Evolutionary conservation across 1,140 invertebrate genomes (phyloP).

Genomic region (Caenorhabditis tropicalis): DNA sequence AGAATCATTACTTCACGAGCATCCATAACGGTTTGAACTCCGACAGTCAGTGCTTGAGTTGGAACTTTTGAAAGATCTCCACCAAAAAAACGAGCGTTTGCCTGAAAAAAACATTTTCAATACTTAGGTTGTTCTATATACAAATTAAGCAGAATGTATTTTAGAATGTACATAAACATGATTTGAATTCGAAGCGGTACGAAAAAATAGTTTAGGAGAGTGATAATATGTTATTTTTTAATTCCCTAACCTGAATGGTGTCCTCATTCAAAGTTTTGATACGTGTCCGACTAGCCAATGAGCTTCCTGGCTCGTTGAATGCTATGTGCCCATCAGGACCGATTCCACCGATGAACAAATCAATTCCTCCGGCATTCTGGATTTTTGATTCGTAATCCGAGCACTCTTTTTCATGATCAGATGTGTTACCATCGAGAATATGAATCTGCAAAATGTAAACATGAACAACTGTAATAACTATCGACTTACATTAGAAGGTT

Average conservation of each 20-base stretch:
- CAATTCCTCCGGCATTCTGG: slow-evolving; percentile 86
- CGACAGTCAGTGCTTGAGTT: slow-evolving; percentile 89
- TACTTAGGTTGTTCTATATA: too few relatives aligned
- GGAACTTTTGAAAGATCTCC: slow-evolving; percentile 91
- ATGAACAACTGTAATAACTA: not conserved
- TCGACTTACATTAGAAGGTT: slow-evolving; percentile 76
- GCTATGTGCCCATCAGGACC: slow-evolving; percentile 99
- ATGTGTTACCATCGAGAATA: slow-evolving; percentile 92
- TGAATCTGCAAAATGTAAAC: slow-evolving; percentile 80
- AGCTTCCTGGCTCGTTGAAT: slow-evolving; percentile 94
- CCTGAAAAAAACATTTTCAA: slow-evolving; percentile 72
- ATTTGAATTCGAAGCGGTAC: too few relatives aligned
- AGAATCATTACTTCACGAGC: slow-evolving; percentile 96
- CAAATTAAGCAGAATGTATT: too few relatives aligned
- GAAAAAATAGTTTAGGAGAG: too few relatives aligned
- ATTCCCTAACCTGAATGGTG: slow-evolving; percentile 82
- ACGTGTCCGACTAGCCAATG: slow-evolving; percentile 88
- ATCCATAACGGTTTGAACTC: slow-evolving; percentile 98
- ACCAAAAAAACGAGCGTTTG: slow-evolving; percentile 95
- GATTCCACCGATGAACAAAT: slow-evolving; percentile 94
- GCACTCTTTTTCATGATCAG: slow-evolving; percentile 87
- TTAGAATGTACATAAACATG: too few relatives aligned
- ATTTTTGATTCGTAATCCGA: slow-evolving; percentile 87
- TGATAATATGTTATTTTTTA: too few relatives aligned
- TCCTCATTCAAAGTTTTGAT: slow-evolving; percentile 95